Percentiles rank a stretch among this genome's conserved stretches.
These are phyloP conservation scores for Petromus typicus DNA, from an alignment of 2,113 vertebrate species.

Conservation along the genomic window DNA sequence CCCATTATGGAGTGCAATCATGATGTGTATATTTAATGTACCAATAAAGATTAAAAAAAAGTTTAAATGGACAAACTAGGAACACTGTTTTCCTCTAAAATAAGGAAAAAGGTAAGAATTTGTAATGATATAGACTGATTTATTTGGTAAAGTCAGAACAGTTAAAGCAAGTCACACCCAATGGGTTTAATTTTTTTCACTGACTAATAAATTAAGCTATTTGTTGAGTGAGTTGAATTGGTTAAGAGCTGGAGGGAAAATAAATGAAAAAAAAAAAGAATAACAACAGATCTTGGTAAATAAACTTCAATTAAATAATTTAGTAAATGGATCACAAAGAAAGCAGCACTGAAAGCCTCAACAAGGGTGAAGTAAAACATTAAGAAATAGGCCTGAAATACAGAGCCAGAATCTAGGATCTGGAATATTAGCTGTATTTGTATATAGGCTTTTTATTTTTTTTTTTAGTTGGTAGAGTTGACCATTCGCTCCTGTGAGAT, in stretches of 20 bases:
- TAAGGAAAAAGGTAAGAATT: constrained; percentile 25
- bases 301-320: background rate
- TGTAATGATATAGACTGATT: background rate
- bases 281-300: background rate
- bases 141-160: background rate
- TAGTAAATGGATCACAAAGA: background rate
- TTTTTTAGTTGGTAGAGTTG: background rate
- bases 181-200: constrained; percentile 37
- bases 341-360: background rate
- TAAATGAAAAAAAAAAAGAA: constrained; percentile 37
- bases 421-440: background rate
- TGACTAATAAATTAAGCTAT: constrained; percentile 30
- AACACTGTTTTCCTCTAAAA: background rate
- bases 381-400: background rate
- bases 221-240: background rate
- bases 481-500: background rate
- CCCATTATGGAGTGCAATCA: too few species aligned
- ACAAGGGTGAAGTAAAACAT: background rate
- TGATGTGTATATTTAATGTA: too few species aligned
- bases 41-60: too few species aligned
- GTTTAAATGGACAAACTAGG: background rate
- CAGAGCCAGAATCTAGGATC: background rate
- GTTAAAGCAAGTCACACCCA: constrained; percentile 9
- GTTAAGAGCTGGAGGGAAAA: constrained; percentile 23
- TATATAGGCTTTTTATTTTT: background rate